Evolutionary conservation across 1,140 invertebrate genomes (phyloP).

Genomic region (Ruditapes philippinarum): DNA sequence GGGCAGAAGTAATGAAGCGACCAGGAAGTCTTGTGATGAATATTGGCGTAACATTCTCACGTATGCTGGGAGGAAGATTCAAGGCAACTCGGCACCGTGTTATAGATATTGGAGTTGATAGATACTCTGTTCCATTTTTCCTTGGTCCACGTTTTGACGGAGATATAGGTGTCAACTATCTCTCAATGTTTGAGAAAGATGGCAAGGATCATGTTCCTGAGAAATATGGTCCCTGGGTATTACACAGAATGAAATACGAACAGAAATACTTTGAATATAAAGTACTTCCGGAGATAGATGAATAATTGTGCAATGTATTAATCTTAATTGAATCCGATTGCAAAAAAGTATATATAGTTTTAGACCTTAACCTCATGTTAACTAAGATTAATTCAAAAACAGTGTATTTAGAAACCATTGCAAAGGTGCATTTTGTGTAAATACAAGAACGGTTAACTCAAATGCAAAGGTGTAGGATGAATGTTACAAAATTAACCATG

Average conservation of each 20-base stretch:
- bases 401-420: no score
- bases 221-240: constrained; percentile 68
- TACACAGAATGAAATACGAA: constrained; percentile 69
- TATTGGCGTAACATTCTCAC: constrained; percentile 77
- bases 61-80: constrained; percentile 74
- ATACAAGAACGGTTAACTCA: no score
- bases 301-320: neutral
- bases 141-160: constrained; percentile 73
- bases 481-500: no score
- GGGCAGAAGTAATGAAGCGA: constrained; percentile 71
- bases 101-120: constrained; percentile 74
- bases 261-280: constrained; percentile 74
- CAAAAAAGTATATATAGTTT: no score
- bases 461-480: no score
- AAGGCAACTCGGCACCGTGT: constrained; percentile 79
- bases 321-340: no score
- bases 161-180: constrained; percentile 72
- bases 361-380: no score
- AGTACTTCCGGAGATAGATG: constrained; percentile 68
- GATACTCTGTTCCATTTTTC: constrained; percentile 79
- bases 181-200: constrained; percentile 43
- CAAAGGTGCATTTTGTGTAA: no score
- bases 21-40: constrained; percentile 80
- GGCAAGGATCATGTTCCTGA: constrained; percentile 65
- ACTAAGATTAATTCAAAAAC: no score